Evolutionary conservation across 2,797 vertebrate species (phyloP), one percentile per base, ranked within the genome.

Genomic region (Myotis planiceps): DNA sequence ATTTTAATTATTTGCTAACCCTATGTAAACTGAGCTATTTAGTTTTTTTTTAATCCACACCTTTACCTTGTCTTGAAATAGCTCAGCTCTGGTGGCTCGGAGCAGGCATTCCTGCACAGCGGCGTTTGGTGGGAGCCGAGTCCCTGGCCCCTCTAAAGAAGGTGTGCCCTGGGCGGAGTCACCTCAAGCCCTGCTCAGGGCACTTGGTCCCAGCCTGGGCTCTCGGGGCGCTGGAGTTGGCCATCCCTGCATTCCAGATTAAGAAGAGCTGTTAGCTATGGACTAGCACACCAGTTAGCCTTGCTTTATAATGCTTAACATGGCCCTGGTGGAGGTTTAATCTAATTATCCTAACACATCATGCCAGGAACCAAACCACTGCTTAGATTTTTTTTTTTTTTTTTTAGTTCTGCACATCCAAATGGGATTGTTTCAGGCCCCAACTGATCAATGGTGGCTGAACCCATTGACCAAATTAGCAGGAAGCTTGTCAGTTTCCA

Each of bases 301-400:
- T 27, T 32, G 72, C 42, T 58, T 53, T 45, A 1, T 19, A 51
- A 63, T 53, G 87, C 79, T 29, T 15, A 47, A 12, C 34, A 58
- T 34, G 79, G 69, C 15, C 19, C 13, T 72, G 21, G 4, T 34
- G 34, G 19, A 78, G 9, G 29, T 39, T 65, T 94, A 25, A 84
- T 88, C 29, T 65, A 75, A 92, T 42, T 49, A 84, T 84, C 15
- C 39, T 87, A 84, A 72, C n/a, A 69, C 19, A 55, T 49, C n/a
- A 45, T 53, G 80, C 69, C 15, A 25, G 88, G 58, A 51, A 90
- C 37, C 39, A 37, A 94, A 71, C 88, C 34, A 55, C 32, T 72
- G 51, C 63, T 82, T 86, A 74, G 25, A 14, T 32, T 5, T 51
- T 51, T 18, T 51, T 51, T 47, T 19, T 37, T 45, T 45, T 45